phyloP scores from a whole-genome alignment of 2,113 vertebrate genomes.

The Hemiscyllium ocellatum region DNA sequence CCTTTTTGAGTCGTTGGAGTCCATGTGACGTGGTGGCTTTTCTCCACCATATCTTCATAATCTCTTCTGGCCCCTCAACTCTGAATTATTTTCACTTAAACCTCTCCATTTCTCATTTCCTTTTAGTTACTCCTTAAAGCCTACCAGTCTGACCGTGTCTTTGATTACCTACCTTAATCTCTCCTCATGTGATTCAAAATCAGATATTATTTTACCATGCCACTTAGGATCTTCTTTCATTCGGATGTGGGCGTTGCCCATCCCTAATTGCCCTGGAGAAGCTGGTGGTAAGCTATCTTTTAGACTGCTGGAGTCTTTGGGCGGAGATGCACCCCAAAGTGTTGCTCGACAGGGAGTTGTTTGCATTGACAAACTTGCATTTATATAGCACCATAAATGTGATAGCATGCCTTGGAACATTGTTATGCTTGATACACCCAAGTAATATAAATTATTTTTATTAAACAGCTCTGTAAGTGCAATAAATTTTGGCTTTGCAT shows the following conservation, averaged over 20 bases:
- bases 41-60: not conserved
- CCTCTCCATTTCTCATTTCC: not conserved
- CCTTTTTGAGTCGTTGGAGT: too few relatives aligned
- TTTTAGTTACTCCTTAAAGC: not conserved
- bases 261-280: too few relatives aligned
- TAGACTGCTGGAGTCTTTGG: too few relatives aligned
- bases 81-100: not conserved
- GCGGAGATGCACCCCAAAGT: too few relatives aligned
- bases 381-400: not conserved
- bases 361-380: not conserved
- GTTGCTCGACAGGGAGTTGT: not conserved
- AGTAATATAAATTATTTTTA: not conserved
- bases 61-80: not conserved
- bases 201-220: not conserved
- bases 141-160: not conserved
- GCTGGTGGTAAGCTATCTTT: too few relatives aligned
- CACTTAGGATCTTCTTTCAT: too few relatives aligned
- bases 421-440: not conserved
- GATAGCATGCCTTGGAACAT: not conserved
- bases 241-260: too few relatives aligned
- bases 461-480: not conserved
- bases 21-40: not conserved
- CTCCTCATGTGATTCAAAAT: not conserved
- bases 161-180: not conserved
- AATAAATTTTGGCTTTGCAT: not conserved